Conservation (phyloP, 1,140 invertebrate species). For the Tetragonula clypearis region DNA sequence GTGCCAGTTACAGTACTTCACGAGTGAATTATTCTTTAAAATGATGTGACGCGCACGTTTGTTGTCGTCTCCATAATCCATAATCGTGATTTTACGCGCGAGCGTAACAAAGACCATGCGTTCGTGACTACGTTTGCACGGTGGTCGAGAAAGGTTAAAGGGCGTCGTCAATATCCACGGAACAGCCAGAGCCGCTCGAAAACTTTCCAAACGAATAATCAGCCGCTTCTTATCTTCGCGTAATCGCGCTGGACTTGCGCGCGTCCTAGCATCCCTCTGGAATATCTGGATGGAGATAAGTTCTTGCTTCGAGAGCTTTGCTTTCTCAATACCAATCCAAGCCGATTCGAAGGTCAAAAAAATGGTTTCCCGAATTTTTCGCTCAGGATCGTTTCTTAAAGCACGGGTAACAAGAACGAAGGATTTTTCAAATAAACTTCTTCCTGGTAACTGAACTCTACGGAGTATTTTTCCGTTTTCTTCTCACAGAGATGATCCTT, state of each 20-base stretch:
- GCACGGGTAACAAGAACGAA: not conserved
- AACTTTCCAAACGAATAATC: conserved; percentile 55
- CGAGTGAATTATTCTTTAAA: not conserved
- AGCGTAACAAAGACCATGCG: not conserved
- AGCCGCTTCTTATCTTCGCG: conserved; percentile 21
- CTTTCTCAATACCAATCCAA: not conserved
- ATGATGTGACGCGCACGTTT: not conserved
- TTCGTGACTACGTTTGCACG: conserved; percentile 29
- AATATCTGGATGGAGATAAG: not conserved
- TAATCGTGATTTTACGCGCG: conserved; percentile 17
- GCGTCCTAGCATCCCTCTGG: not conserved
- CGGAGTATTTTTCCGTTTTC: not conserved
- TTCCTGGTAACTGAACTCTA: not conserved
- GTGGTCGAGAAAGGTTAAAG: conserved; percentile 56
- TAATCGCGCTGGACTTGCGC: conserved; percentile 17
- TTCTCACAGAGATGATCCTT: no score
- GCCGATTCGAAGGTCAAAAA: not conserved
- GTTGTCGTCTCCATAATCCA: not conserved
- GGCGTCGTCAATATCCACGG: conserved; percentile 24
- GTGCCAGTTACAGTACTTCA: not conserved
- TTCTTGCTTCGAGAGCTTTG: not conserved
- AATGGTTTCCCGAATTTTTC: not conserved
- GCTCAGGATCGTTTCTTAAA: not conserved
- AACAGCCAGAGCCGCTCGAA: conserved; percentile 10
- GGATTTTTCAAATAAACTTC: not conserved